Evolutionary conservation across 1,140 invertebrate genomes (phyloP).

Genomic region (Pogonognathellus flavescens): DNA sequence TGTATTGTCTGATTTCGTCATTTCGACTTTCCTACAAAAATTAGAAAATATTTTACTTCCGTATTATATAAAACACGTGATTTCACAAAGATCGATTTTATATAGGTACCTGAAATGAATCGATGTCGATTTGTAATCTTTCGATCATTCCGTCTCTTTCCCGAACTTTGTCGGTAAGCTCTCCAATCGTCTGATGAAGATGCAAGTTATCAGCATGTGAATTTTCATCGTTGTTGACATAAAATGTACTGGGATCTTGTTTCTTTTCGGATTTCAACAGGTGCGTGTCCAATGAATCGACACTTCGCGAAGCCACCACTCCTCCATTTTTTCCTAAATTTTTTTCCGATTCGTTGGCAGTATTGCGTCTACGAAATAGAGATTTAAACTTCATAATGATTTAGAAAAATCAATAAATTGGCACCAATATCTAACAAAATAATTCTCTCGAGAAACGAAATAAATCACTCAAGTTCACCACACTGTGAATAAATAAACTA

Average conservation of each 20-base stretch:
- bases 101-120: background rate
- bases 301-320: conserved; percentile 43
- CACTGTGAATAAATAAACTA: too few species aligned
- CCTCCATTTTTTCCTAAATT: conserved; percentile 46
- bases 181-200: background rate
- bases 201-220: background rate
- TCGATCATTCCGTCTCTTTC: background rate
- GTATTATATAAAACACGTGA: too few species aligned
- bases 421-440: background rate
- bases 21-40: background rate
- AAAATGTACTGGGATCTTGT: conserved; percentile 86
- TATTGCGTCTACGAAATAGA: conserved; percentile 80
- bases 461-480: background rate
- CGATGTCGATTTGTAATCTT: conserved; percentile 23
- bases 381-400: conserved; percentile 87
- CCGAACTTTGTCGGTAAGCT: background rate
- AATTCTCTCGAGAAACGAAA: background rate
- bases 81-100: too few species aligned
- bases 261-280: conserved; percentile 68
- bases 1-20: background rate
- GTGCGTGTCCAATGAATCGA: conserved; percentile 34
- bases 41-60: background rate
- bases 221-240: conserved; percentile 76
- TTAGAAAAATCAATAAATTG: background rate
- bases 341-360: conserved; percentile 71